Conservation (phyloP, 2,888 invertebrate species). For the Ennomos quercinarius region DNA sequence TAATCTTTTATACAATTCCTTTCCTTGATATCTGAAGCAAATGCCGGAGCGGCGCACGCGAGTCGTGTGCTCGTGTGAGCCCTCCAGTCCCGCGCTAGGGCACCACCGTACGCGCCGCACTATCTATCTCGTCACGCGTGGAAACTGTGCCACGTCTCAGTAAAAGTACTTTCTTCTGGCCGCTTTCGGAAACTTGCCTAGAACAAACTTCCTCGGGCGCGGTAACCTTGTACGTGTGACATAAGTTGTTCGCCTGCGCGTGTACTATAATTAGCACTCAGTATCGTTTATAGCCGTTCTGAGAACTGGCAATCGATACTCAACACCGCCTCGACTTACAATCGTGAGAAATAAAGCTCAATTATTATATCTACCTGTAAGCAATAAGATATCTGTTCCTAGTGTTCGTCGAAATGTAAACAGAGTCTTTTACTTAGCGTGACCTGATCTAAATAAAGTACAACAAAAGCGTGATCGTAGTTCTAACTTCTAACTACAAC, state of each 20-base stretch:
- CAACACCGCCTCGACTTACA: slow-evolving; percentile 45
- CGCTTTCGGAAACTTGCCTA: slow-evolving; percentile 82
- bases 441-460: slow-evolving; percentile 19
- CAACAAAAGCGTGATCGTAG: slow-evolving; percentile 30
- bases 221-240: slow-evolving; percentile 79
- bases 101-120: slow-evolving; percentile 38
- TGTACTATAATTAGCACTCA: slow-evolving; percentile 72
- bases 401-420: slow-evolving; percentile 37
- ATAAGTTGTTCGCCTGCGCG: slow-evolving; percentile 68
- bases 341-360: slow-evolving; percentile 52
- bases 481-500: slow-evolving; percentile 13
- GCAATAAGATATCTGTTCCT: slow-evolving; percentile 31
- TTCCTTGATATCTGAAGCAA: slow-evolving; percentile 11
- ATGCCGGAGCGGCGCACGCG: slow-evolving; percentile 40
- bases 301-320: slow-evolving; percentile 66
- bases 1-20: slow-evolving; percentile 26
- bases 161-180: slow-evolving; percentile 84
- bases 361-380: slow-evolving; percentile 36
- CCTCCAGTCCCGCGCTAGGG: slow-evolving; percentile 35
- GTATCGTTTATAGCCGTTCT: slow-evolving; percentile 62
- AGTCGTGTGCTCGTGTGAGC: slow-evolving; percentile 25
- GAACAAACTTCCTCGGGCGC: slow-evolving; percentile 74
- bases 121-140: slow-evolving; percentile 58
- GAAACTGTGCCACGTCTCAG: slow-evolving; percentile 83
- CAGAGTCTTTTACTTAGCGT: slow-evolving; percentile 25